Percentiles rank a stretch among this genome's conserved stretches.
phyloP scores from a whole-genome alignment of 1,140 invertebrate genomes.

The Lepidurus apus region DNA sequence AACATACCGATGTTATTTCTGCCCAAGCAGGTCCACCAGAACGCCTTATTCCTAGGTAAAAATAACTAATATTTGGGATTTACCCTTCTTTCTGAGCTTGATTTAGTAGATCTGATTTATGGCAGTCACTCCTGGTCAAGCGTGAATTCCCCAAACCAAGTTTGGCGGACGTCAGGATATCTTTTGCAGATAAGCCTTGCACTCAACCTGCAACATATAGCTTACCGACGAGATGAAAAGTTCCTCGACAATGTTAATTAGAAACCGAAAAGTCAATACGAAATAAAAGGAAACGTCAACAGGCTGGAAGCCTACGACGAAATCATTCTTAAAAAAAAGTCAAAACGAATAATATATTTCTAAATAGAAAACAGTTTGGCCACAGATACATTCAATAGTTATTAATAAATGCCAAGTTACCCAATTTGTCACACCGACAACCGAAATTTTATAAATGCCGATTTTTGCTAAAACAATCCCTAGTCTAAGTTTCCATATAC shows the following conservation, averaged over 20 bases:
- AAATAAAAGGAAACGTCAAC: no score
- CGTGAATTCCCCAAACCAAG: not conserved
- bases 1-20: not conserved
- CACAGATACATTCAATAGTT: no score
- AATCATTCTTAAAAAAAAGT: no score
- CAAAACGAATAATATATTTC: no score
- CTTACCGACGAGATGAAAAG: no score
- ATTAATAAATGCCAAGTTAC: no score
- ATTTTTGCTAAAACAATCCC: not conserved
- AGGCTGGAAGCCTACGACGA: no score
- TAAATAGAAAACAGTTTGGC: no score
- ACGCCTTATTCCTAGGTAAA: not conserved
- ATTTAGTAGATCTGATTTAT: not conserved
- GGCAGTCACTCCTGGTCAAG: not conserved
- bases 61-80: not conserved
- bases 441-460: not conserved
- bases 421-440: not conserved
- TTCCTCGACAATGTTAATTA: no score
- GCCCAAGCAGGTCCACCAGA: not conserved
- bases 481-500: not conserved
- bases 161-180: not conserved
- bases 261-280: no score
- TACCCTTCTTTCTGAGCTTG: no score
- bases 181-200: not conserved
- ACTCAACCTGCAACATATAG: not conserved